Evolutionary conservation across 2,113 vertebrate species (phyloP).

Genomic region (Proterorhinus semilunaris): DNA sequence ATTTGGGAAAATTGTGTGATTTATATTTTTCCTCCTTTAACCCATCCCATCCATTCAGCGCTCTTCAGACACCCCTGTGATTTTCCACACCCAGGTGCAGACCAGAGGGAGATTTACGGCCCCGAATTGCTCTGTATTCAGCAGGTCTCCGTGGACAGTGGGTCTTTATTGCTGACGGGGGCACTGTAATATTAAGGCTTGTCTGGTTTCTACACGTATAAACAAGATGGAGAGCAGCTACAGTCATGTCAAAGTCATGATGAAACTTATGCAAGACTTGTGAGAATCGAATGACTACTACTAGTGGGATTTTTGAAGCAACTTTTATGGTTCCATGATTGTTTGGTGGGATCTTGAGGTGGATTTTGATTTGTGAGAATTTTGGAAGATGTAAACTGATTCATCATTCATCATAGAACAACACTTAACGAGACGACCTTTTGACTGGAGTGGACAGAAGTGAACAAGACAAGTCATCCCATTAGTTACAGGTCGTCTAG

Average conservation of each 20-base stretch:
- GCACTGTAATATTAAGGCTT: conserved; percentile 18
- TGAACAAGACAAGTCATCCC: too few species aligned
- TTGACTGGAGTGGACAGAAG: too few species aligned
- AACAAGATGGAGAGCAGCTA: conserved; percentile 6
- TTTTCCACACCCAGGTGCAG: conserved; percentile 52
- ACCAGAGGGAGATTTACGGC: conserved; percentile 21
- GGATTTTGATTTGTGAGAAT: too few species aligned
- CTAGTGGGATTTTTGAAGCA: too few species aligned
- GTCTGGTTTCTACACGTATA: conserved; percentile 7
- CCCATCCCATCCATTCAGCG: neutral
- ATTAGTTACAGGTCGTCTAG: too few species aligned
- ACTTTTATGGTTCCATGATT: too few species aligned
- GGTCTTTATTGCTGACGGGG: conserved; percentile 28
- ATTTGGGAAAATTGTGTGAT: neutral
- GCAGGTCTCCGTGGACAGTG: conserved; percentile 26
- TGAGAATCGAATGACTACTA: too few species aligned
- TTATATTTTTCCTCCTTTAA: neutral
- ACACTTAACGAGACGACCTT: too few species aligned
- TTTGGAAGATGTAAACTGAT: too few species aligned
- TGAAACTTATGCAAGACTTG: neutral
- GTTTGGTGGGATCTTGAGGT: too few species aligned
- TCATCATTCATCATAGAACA: too few species aligned
- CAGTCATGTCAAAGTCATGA: neutral
- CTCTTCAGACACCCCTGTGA: conserved; percentile 9
- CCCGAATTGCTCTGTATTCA: conserved; percentile 44